Conservation (phyloP, 2,888 invertebrate species). For the Abscondita cerata region DNA sequence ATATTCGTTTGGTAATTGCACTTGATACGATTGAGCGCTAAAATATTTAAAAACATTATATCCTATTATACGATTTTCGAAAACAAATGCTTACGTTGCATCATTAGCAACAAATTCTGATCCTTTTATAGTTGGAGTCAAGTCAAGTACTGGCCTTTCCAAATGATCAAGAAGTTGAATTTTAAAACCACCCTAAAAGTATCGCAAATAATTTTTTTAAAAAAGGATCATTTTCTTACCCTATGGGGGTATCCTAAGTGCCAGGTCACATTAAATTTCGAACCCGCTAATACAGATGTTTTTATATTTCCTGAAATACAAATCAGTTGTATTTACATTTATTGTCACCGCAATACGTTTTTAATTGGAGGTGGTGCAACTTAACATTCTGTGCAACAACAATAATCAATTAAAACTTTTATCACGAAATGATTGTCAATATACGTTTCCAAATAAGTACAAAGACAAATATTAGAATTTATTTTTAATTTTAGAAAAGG, state of each 20-base stretch:
- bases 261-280: constrained; percentile 89
- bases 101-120: constrained; percentile 84
- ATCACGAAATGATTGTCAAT: no score
- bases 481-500: no score
- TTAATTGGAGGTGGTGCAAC: no score
- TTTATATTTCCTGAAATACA: constrained; percentile 76
- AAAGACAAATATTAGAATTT: no score
- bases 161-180: constrained; percentile 85
- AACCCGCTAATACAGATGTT: constrained; percentile 82
- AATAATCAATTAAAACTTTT: no score
- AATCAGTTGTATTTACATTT: constrained; percentile 76
- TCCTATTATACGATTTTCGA: background rate
- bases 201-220: constrained; percentile 2
- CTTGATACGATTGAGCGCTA: constrained; percentile 84
- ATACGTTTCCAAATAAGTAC: no score
- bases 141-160: constrained; percentile 82
- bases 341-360: constrained; percentile 62
- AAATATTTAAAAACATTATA: constrained; percentile 43
- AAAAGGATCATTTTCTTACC: constrained; percentile 63
- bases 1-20: constrained; percentile 82
- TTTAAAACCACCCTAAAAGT: constrained; percentile 86
- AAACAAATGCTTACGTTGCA: constrained; percentile 77
- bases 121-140: constrained; percentile 81
- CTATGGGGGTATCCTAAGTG: constrained; percentile 92
- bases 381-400: no score